Evolutionary conservation across 2,113 vertebrate species (phyloP).

Genomic region (Fregetta grallaria): DNA sequence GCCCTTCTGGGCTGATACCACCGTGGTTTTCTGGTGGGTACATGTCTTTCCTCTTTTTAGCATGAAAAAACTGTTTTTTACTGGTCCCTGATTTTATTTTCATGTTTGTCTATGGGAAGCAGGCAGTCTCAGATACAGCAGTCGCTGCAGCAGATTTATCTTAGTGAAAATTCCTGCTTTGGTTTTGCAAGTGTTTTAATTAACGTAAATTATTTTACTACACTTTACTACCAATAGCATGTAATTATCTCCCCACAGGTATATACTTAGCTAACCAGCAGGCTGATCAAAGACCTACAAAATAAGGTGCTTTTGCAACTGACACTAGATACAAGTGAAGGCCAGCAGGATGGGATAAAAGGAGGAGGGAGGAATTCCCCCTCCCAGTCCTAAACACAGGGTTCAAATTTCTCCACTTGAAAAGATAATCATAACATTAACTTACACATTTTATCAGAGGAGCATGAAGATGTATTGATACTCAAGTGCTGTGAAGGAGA

Average conservation of each 20-base stretch:
- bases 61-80: background rate
- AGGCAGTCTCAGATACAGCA: background rate
- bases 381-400: background rate
- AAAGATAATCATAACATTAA: background rate
- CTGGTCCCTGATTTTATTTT: background rate
- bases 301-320: background rate
- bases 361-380: background rate
- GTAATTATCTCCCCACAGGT: slow-evolving; percentile 64
- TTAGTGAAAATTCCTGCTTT: slow-evolving; percentile 21
- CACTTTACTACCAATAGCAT: slow-evolving; percentile 52
- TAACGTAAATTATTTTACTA: slow-evolving; percentile 53
- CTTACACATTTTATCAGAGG: background rate
- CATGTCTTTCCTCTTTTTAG: background rate
- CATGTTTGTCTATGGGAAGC: background rate
- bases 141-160: background rate
- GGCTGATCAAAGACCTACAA: slow-evolving; percentile 35
- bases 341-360: background rate
- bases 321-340: background rate
- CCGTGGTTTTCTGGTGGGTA: background rate
- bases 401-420: background rate
- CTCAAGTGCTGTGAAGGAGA: background rate
- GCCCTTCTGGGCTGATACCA: background rate
- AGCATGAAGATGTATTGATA: background rate
- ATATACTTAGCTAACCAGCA: slow-evolving; percentile 56
- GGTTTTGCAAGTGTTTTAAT: slow-evolving; percentile 51